A percentile compares a stretch with the other conserved stretches of the same genome.
These are phyloP conservation scores for Masticophis lateralis DNA, from an alignment of 2,797 vertebrate genomes.

Conservation along the genomic window DNA sequence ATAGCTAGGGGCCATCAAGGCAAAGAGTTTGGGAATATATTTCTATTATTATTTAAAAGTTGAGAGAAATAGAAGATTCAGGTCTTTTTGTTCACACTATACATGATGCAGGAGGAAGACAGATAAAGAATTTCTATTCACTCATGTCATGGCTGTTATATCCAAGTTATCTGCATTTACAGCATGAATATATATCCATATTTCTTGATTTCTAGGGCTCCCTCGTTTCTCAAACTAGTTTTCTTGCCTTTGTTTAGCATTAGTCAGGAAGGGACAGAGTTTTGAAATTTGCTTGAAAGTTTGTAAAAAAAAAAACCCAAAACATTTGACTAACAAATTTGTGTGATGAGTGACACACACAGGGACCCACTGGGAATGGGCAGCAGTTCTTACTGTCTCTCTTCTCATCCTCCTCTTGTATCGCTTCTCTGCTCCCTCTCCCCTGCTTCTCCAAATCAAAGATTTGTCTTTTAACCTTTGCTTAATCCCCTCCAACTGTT, in stretches of 20 bases:
- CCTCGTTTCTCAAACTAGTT: neutral
- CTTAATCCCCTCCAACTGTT: slow-evolving; percentile 51
- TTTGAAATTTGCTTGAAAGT: neutral
- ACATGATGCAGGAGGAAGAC: neutral
- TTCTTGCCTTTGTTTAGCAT: neutral
- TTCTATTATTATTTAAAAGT: slow-evolving; percentile 21
- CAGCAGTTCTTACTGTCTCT: neutral
- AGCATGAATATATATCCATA: neutral
- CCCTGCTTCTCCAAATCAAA: slow-evolving; percentile 11
- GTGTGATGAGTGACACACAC: neutral
- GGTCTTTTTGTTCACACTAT: neutral
- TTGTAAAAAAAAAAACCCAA: neutral
- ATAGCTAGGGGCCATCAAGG: neutral
- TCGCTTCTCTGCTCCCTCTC: neutral
- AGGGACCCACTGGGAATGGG: neutral
- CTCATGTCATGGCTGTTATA: neutral
- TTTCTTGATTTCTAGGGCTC: neutral
- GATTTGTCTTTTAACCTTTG: slow-evolving; percentile 38
- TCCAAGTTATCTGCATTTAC: fast-evolving
- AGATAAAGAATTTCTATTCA: neutral
- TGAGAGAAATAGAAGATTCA: neutral
- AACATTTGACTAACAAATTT: neutral
- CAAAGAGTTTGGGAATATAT: slow-evolving; percentile 1
- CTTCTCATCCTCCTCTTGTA: neutral
- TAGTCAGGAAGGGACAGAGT: neutral